These are phyloP conservation scores for Daktulosphaira vitifoliae DNA, from an alignment of 1,140 invertebrate species.

Conservation along the genomic window DNA sequence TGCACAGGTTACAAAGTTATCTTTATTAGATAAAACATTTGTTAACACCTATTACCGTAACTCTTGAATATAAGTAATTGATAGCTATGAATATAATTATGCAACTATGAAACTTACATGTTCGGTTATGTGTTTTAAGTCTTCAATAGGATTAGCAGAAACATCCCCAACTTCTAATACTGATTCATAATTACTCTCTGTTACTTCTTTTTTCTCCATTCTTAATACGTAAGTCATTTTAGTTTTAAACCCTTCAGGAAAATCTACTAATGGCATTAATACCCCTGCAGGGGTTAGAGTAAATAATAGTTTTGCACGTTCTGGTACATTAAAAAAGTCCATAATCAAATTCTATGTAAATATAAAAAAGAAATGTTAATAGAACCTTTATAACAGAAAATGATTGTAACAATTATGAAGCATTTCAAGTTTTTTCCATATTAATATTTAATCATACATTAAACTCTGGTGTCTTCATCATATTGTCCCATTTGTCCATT, in stretches of 20 bases:
- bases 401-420: neutral
- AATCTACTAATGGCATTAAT: neutral
- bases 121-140: slow-evolving; percentile 66
- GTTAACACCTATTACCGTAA: neutral
- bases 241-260: neutral
- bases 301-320: neutral
- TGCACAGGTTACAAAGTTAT: neutral
- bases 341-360: neutral
- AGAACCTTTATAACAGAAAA: neutral
- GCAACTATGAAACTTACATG: no score
- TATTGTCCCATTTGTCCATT: slow-evolving; percentile 79
- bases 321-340: neutral
- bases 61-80: no score
- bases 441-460: slow-evolving; percentile 2
- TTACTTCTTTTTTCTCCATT: slow-evolving; percentile 43
- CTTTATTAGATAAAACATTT: neutral
- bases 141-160: slow-evolving; percentile 65
- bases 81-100: no score
- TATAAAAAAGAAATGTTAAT: no score
- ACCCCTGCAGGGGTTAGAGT: neutral
- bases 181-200: slow-evolving; percentile 39
- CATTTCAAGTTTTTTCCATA: no score
- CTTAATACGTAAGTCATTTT: slow-evolving; percentile 40
- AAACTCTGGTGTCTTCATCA: slow-evolving; percentile 72
- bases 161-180: slow-evolving; percentile 70